Evolutionary conservation across 1,140 invertebrate species (phyloP).

Genomic region (Neotoxoptera formosana): DNA sequence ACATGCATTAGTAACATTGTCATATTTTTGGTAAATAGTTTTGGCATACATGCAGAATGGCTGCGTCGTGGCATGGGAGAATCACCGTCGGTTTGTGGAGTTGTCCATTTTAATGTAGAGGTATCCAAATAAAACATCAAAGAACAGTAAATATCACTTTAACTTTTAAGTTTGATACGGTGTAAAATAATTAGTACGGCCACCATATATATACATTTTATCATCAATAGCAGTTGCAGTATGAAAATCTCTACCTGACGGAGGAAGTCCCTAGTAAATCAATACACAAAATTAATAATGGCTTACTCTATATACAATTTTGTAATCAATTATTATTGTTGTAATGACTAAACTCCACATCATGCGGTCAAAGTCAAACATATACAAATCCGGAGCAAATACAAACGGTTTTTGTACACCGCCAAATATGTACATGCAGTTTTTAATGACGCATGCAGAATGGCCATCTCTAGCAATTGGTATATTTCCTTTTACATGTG

Average conservation of each 20-base stretch:
- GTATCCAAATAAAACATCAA: slow-evolving; percentile 80
- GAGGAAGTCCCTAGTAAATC: slow-evolving; percentile 64
- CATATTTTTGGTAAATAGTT: background rate
- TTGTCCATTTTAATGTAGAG: slow-evolving; percentile 72
- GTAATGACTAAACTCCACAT: slow-evolving; percentile 74
- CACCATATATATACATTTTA: slow-evolving; percentile 88
- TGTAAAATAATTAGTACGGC: too few species aligned
- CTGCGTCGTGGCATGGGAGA: slow-evolving; percentile 78
- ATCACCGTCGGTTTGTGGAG: slow-evolving; percentile 67
- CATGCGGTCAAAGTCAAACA: slow-evolving; percentile 76
- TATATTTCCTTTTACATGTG: slow-evolving; percentile 71
- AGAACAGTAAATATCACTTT: too few species aligned
- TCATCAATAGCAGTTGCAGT: slow-evolving; percentile 77
- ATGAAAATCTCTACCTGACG: slow-evolving; percentile 86
- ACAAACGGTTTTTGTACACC: too few species aligned
- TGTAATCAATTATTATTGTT: slow-evolving; percentile 62
- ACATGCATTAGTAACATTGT: background rate
- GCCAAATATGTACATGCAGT: slow-evolving; percentile 90
- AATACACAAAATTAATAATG: background rate
- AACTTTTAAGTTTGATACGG: too few species aligned
- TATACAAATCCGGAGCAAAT: slow-evolving; percentile 82
- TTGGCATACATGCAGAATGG: slow-evolving; percentile 84
- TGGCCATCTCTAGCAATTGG: slow-evolving; percentile 89
- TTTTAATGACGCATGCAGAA: slow-evolving; percentile 81
- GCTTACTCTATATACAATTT: background rate